phyloP scores from a whole-genome alignment of 1,140 invertebrate genomes.

The Drosophila ogumai region DNA sequence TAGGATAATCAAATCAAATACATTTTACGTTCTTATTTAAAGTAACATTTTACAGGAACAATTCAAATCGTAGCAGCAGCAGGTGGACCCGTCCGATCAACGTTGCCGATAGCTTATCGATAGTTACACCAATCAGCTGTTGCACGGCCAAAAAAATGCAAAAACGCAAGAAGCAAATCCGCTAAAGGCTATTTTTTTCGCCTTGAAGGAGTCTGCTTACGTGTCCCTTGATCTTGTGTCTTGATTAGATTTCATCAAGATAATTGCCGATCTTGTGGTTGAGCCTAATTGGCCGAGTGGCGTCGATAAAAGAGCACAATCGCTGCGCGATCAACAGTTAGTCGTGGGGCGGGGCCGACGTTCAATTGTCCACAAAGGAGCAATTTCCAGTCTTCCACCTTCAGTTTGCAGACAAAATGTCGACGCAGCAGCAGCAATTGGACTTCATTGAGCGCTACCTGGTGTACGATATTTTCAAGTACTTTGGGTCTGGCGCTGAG shows the following conservation, averaged over 20 bases:
- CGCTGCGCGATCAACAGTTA: neutral
- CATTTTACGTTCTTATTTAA: too few relatives aligned
- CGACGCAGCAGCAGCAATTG: conserved; percentile 65
- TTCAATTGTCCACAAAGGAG: conserved; percentile 1
- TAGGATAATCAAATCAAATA: too few relatives aligned
- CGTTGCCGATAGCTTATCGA: neutral
- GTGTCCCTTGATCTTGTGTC: neutral
- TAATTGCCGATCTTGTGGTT: neutral
- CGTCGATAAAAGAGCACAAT: conserved; percentile 1
- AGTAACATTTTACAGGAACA: too few relatives aligned
- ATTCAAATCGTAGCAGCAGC: too few relatives aligned
- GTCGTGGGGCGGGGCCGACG: neutral
- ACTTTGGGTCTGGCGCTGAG: conserved; percentile 50
- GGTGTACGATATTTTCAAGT: conserved; percentile 64
- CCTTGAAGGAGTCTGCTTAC: neutral
- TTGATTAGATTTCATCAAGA: conserved; percentile 11
- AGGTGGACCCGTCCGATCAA: too few relatives aligned
- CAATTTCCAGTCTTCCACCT: conserved; percentile 1
- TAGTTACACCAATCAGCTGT: conserved; percentile 12
- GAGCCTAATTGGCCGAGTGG: neutral
- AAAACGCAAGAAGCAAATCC: neutral
- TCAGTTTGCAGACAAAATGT: conserved; percentile 38
- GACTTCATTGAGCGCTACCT: conserved; percentile 67
- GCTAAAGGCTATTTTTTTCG: neutral
- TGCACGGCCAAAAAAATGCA: neutral